phyloP scores from a whole-genome alignment of 2,113 vertebrate genomes.

The Lota lota region DNA sequence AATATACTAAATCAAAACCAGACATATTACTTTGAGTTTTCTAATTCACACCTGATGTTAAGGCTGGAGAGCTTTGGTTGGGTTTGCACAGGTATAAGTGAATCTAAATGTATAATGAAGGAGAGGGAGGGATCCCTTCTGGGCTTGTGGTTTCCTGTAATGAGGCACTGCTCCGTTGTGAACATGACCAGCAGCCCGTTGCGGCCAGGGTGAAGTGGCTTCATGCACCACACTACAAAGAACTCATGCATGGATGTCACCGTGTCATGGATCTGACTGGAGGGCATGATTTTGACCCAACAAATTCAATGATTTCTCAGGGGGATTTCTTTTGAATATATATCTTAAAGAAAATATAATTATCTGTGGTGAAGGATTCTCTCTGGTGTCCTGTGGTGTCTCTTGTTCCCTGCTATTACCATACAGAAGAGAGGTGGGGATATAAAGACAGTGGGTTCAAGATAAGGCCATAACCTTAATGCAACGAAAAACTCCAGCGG shows the following conservation, averaged over 20 bases:
- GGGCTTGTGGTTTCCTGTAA: slow-evolving; percentile 61
- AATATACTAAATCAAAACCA: slow-evolving; percentile 25
- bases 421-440: neutral
- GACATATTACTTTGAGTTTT: slow-evolving; percentile 8
- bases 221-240: slow-evolving; percentile 25
- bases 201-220: slow-evolving; percentile 52
- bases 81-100: neutral
- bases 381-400: slow-evolving; percentile 24
- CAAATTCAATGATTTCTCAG: too few species aligned
- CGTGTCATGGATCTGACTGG: too few species aligned
- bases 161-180: too few species aligned
- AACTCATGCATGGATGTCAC: too few species aligned
- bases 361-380: slow-evolving; percentile 25
- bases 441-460: slow-evolving; percentile 26
- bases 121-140: slow-evolving; percentile 67
- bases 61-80: neutral
- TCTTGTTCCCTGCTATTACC: too few species aligned
- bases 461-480: slow-evolving; percentile 17
- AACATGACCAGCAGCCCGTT: slow-evolving; percentile 32
- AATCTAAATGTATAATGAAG: too few species aligned
- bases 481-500: slow-evolving; percentile 41
- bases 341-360: neutral
- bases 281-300: too few species aligned
- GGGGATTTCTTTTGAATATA: too few species aligned
- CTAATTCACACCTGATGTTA: neutral